Conservation (phyloP, 2,888 invertebrate species). For the Incurvaria masculella region DNA sequence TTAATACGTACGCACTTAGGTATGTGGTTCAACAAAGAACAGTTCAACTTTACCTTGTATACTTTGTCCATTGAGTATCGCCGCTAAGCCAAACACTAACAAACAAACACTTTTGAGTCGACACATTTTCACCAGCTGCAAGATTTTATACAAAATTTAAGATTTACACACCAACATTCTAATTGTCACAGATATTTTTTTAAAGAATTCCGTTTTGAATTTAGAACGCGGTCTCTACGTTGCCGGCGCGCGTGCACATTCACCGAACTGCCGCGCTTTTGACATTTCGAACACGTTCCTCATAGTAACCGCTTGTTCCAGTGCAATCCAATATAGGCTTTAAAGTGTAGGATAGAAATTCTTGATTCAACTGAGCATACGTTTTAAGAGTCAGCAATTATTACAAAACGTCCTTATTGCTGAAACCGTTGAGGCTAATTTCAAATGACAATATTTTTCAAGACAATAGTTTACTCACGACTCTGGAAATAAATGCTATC, state of each 20-base stretch:
- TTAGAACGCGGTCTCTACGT: slow-evolving; percentile 6
- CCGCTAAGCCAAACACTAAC: slow-evolving; percentile 1
- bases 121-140: slow-evolving; percentile 5
- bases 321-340: slow-evolving; percentile 7
- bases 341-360: too few relatives aligned
- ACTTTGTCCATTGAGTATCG: slow-evolving; percentile 1
- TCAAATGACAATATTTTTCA: too few relatives aligned
- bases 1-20: too few relatives aligned
- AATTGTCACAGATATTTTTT: not conserved
- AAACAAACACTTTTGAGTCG: not conserved
- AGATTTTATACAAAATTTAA: slow-evolving; percentile 5
- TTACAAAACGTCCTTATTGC: too few relatives aligned
- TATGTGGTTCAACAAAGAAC: not conserved
- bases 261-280: slow-evolving; percentile 13
- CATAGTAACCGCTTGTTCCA: slow-evolving; percentile 17
- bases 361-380: too few relatives aligned
- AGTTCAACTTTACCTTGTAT: not conserved
- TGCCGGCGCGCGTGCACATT: slow-evolving; percentile 7
- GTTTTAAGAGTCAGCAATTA: too few relatives aligned
- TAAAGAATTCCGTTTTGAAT: slow-evolving; percentile 6
- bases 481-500: too few relatives aligned
- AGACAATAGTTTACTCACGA: too few relatives aligned
- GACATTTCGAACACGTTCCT: slow-evolving; percentile 28
- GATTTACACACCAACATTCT: not conserved
- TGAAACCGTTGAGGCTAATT: too few relatives aligned